Percentiles rank a stretch among this genome's conserved stretches.
Conservation (phyloP, 2,888 invertebrate species). For the Belgica antarctica region DNA sequence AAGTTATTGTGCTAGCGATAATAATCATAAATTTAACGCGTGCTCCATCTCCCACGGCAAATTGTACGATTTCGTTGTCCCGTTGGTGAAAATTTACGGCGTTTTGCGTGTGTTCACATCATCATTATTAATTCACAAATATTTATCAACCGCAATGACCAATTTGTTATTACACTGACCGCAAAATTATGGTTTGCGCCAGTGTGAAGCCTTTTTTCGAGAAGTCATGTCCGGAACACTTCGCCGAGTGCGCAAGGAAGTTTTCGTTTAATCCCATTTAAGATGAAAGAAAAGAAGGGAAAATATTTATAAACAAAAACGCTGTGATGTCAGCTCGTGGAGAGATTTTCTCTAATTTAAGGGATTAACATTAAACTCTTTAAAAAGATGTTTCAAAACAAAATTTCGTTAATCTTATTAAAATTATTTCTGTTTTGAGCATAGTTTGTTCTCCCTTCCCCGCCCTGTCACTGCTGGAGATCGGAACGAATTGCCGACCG, state of each 20-base stretch:
- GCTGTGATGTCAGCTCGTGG: background rate
- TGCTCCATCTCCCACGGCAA: background rate
- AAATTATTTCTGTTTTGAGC: conserved; percentile 40
- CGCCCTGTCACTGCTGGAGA: background rate
- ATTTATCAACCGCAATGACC: conserved; percentile 43
- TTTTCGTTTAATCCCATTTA: background rate
- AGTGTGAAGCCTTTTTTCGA: conserved; percentile 1
- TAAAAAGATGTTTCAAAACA: conserved; percentile 34
- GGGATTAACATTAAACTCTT: conserved; percentile 44
- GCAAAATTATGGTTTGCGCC: conserved; percentile 42
- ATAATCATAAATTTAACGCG: conserved; percentile 26
- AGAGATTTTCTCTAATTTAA: conserved; percentile 37
- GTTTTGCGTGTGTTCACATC: conserved; percentile 13
- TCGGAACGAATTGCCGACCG: background rate
- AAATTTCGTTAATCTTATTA: conserved; percentile 40
- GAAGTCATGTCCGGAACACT: no score
- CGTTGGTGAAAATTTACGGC: background rate
- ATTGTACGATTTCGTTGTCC: background rate
- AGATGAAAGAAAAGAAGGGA: background rate
- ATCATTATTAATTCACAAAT: conserved; percentile 44
- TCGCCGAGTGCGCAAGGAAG: background rate
- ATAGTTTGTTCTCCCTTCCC: conserved; percentile 17
- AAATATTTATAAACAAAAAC: conserved; percentile 24
- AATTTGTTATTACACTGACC: conserved; percentile 42
- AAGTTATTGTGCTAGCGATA: background rate